phyloP scores from a whole-genome alignment of 2,113 vertebrate species.

The Pelecanus crispus region DNA sequence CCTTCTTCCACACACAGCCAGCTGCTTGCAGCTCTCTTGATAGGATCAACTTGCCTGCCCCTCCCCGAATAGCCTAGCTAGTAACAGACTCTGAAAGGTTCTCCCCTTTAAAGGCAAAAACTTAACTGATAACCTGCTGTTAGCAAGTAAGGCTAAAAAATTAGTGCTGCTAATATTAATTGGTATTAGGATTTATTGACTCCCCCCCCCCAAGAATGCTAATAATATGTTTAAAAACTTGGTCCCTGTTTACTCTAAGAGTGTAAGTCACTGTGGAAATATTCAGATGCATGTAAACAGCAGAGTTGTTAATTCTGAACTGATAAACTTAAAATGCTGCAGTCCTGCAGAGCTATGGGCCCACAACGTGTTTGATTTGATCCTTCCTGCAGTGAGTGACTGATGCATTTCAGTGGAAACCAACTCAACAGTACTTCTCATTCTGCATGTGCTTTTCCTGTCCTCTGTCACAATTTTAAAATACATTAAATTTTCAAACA shows the following conservation, averaged over 20 bases:
- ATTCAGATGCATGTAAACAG: neutral
- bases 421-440: neutral
- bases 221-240: neutral
- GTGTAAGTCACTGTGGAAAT: neutral
- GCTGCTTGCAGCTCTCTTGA: neutral
- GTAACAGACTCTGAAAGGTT: neutral
- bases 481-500: neutral
- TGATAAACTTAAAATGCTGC: neutral
- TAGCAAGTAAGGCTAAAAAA: neutral
- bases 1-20: neutral
- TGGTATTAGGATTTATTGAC: neutral
- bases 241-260: neutral
- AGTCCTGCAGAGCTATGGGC: neutral
- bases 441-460: neutral
- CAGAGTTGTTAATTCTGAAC: neutral
- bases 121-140: neutral
- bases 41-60: too few relatives aligned
- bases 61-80: neutral
- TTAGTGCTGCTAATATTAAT: neutral
- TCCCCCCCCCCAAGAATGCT: neutral
- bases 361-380: neutral
- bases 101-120: neutral
- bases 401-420: neutral
- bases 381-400: neutral
- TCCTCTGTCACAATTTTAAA: neutral